Base-by-base conservation (phyloP, 2,888 invertebrate species). In the Cheilosia scutellata region DNA sequence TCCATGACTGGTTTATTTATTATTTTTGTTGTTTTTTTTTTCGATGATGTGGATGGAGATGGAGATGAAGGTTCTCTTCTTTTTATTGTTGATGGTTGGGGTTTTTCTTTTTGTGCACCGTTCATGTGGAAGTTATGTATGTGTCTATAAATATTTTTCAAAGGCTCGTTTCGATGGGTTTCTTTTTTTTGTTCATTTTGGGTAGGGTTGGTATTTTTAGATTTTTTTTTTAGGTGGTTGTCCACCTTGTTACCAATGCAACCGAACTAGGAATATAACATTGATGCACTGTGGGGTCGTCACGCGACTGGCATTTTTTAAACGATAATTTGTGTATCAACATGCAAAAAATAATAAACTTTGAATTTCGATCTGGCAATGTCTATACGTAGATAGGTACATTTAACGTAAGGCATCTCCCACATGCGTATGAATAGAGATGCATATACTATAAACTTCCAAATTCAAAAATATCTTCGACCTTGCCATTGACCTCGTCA, bases 1-100 rank as follows among this genome's bases (percentile, higher is more conserved):
- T 80, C 83, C 86, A 82, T 82, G 86, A 82, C 87, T 84, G 79
- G 84, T 80, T 87, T 84, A 80, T 84, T 83, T 84, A 75, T 83
- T 84, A 66, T 76, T 83, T 80, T 66, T 74, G 11, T 55, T 80
- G 1, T 37, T 11, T 11, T 37, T 11, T 37, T 20, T 75, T 68
- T 87, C 60, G 80, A 65, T 77, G 74, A 79, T 87, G 68, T 71
- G 44, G 70, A 62, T 71, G 44, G 58, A 62, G 49, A 49, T 49
- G 47, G 47, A 51, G 72, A 84, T 77, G 72, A 72, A 83, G 75
- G 53, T 72, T 79, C 51, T 63, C 47, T 72, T 44, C 53, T 72
- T 11, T 71, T 72, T 58, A 29, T 44, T 44, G 44, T 20, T 49
- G 37, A 29, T 62, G 16, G 51, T 33, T 49, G 16, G n/a, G 13